Percentiles rank a stretch among this genome's conserved stretches.
phyloP scores from a whole-genome alignment of 2,888 invertebrate genomes.

The Agrotis segetum region DNA sequence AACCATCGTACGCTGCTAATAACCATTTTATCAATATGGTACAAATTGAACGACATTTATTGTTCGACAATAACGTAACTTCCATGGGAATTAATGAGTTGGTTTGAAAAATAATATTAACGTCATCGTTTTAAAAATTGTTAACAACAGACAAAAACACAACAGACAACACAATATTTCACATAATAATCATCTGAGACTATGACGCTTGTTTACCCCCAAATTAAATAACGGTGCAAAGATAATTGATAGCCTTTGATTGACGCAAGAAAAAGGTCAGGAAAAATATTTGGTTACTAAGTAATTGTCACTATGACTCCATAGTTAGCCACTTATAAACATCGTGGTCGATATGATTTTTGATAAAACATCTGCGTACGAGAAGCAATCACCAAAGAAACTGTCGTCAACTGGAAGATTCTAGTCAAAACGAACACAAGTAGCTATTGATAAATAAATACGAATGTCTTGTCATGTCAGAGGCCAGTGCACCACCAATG shows the following conservation, averaged over 20 bases:
- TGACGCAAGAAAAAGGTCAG: slow-evolving; percentile 78
- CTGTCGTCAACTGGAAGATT: slow-evolving; percentile 54
- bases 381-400: slow-evolving; percentile 30
- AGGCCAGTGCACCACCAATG: slow-evolving; percentile 28
- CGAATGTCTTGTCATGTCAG: slow-evolving; percentile 24
- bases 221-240: slow-evolving; percentile 55
- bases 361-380: slow-evolving; percentile 50
- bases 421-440: slow-evolving; percentile 26
- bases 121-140: neutral
- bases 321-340: slow-evolving; percentile 53
- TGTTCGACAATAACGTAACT: slow-evolving; percentile 42
- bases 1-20: slow-evolving; percentile 69
- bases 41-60: slow-evolving; percentile 65
- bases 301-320: slow-evolving; percentile 62
- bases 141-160: neutral
- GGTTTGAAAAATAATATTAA: slow-evolving; percentile 5
- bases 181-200: slow-evolving; percentile 35
- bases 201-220: slow-evolving; percentile 44
- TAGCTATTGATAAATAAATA: slow-evolving; percentile 29
- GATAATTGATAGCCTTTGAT: slow-evolving; percentile 74
- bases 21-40: slow-evolving; percentile 73
- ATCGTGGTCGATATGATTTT: slow-evolving; percentile 50
- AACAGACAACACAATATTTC: slow-evolving; percentile 6
- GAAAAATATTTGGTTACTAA: slow-evolving; percentile 70
- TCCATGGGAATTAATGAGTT: slow-evolving; percentile 9